Conservation (phyloP, 2,888 invertebrate species). For the Eristalis arbustorum region DNA sequence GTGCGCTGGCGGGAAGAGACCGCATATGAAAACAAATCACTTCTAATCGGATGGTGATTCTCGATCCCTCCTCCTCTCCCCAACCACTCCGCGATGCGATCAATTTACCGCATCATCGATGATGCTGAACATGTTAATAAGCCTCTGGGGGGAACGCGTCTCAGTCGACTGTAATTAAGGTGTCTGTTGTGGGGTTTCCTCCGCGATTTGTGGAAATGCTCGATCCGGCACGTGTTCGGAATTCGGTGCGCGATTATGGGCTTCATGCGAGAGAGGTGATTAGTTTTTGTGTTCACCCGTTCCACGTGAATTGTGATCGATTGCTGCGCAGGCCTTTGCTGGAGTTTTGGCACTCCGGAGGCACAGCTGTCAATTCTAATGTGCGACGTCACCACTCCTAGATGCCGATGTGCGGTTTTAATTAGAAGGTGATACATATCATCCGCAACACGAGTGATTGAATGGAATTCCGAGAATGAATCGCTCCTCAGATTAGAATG, state of each 20-base stretch:
- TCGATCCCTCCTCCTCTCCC: neutral
- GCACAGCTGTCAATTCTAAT: neutral
- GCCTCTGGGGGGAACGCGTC: slow-evolving; percentile 6
- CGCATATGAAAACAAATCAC: slow-evolving; percentile 14
- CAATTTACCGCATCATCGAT: slow-evolving; percentile 57
- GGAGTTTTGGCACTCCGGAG: neutral
- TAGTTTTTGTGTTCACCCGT: too few species aligned
- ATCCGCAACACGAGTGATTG: neutral
- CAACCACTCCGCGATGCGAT: slow-evolving; percentile 32
- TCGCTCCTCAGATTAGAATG: neutral
- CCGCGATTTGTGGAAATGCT: neutral
- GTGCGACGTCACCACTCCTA: neutral
- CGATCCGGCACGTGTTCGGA: neutral
- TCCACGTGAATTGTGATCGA: neutral
- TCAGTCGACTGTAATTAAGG: neutral
- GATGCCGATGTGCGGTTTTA: neutral
- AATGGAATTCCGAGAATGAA: neutral
- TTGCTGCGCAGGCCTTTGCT: neutral
- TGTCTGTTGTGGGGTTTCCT: neutral
- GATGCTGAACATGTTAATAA: slow-evolving; percentile 33
- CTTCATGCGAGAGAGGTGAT: neutral
- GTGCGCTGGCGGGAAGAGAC: neutral
- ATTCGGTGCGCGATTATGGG: neutral
- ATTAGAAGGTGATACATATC: neutral
- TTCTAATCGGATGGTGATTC: slow-evolving; percentile 32